These are phyloP conservation scores for Pedicia rivosa DNA, from an alignment of 2,888 invertebrate species.

Conservation along the genomic window DNA sequence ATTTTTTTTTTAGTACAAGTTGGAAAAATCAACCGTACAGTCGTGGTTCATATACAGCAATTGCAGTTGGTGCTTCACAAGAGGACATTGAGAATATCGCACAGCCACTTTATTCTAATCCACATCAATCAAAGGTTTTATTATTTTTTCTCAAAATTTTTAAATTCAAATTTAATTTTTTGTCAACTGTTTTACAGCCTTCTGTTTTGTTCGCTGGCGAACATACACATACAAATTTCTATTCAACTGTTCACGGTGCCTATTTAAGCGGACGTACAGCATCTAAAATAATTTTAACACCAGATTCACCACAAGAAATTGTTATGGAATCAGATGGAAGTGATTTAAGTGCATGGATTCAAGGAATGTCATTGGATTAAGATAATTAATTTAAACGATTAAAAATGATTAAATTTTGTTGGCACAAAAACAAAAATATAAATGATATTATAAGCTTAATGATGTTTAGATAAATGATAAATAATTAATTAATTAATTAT, in stretches of 20 bases:
- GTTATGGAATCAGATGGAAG: conserved; percentile 60
- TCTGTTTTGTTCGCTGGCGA: conserved; percentile 83
- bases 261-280: conserved; percentile 74
- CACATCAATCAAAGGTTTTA: conserved; percentile 50
- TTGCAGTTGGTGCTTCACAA: conserved; percentile 77
- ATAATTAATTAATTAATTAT: too few species aligned
- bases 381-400: not conserved
- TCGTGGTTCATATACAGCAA: conserved; percentile 79
- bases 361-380: conserved; percentile 64
- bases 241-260: conserved; percentile 91
- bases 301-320: conserved; percentile 45
- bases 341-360: conserved; percentile 76
- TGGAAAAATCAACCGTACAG: conserved; percentile 77
- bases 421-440: too few species aligned
- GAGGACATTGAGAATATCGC: conserved; percentile 76
- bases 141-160: conserved; percentile 2
- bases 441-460: too few species aligned
- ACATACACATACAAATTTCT: conserved; percentile 87
- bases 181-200: conserved; percentile 40
- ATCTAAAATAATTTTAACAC: conserved; percentile 51
- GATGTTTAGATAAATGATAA: too few species aligned
- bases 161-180: not conserved
- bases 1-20: conserved; percentile 49
- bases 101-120: conserved; percentile 60
- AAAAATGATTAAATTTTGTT: too few species aligned